Percentiles rank a stretch among this genome's conserved stretches.
Conservation (phyloP, 2,888 invertebrate species). For the Gibbula magus region DNA sequence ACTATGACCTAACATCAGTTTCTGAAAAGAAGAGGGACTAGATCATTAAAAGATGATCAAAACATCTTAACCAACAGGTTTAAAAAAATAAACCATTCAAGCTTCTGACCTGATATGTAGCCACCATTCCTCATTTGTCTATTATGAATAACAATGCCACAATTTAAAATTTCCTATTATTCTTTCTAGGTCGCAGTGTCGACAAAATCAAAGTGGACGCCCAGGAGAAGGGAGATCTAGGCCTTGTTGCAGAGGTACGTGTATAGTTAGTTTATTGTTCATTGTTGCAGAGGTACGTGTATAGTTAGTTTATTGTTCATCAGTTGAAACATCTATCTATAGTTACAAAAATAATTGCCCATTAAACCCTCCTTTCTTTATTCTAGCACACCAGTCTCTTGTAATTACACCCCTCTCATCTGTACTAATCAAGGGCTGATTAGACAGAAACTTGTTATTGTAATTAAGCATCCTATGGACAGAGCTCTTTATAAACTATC, state of each 20-base stretch:
- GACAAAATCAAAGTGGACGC: constrained; percentile 87
- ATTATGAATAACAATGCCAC: background rate
- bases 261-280: no score
- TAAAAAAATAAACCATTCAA: no score
- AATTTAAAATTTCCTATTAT: background rate
- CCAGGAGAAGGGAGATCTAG: constrained; percentile 88
- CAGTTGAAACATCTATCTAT: constrained; percentile 84
- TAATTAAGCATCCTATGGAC: background rate
- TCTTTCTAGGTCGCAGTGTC: constrained; percentile 79
- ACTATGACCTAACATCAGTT: background rate
- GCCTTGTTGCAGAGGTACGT: constrained; percentile 87
- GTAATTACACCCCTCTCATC: no score
- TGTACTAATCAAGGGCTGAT: no score
- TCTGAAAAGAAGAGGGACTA: no score
- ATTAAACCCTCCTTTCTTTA: no score
- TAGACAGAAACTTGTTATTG: background rate
- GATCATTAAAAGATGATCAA: background rate
- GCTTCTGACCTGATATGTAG: background rate
- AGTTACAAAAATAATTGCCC: no score
- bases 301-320: constrained; percentile 68
- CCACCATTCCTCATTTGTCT: background rate
- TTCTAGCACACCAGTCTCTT: no score
- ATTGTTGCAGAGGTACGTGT: constrained; percentile 85
- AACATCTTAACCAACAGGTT: background rate
- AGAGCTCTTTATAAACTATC: background rate